Evolutionary conservation across 2,797 vertebrate species (phyloP), one percentile per base, ranked within the genome.

Genomic region (Echiichthys vipera): DNA sequence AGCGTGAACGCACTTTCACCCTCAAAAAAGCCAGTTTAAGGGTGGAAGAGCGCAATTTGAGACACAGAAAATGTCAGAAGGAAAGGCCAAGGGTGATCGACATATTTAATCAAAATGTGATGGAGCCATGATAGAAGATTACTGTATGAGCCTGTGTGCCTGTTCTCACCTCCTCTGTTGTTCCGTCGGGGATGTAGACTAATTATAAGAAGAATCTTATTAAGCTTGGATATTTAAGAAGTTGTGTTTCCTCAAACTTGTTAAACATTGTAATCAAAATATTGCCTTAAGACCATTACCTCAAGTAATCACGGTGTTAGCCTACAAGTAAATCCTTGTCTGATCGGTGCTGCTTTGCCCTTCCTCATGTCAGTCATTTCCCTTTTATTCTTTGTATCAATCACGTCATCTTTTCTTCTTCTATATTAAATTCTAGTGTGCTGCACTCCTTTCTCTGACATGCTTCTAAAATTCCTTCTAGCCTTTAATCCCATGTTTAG

Each of bases 251-350:
- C 47, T 78, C 42, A 71, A 69, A 78, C 67, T 65, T 62, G 51
- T 83, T 76, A 65, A 74, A 78, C n/a, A 34, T 62, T 17, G 3
- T 46, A 71, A 87, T 81, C 62, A 88, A 78, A 83, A 83, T 59
- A 67, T 72, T 83, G 58, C 42, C 50, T 72, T 74, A 70, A 81
- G 47, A 49, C 81, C 54, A 74, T 79, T 84, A 64, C 50, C 74
- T 46, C 30, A 76, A 82, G 34, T 36, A 36, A 12, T 74, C 24
- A n/a, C 14, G 22, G 11, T 22, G 3, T 13, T 59, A 37, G 46
- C 59, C 73, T 59, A 34, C 20, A 12, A 54, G 72, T 65, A 68
- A 81, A 73, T 37, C 43, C n/a, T 43, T 24, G 24, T 59, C 46
- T 77, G 24, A 40, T 49, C 39, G 47, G 29, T 18, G 43, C 59